These are phyloP conservation scores for Amorpha juglandis DNA, from an alignment of 2,888 invertebrate genomes.

Conservation along the genomic window DNA sequence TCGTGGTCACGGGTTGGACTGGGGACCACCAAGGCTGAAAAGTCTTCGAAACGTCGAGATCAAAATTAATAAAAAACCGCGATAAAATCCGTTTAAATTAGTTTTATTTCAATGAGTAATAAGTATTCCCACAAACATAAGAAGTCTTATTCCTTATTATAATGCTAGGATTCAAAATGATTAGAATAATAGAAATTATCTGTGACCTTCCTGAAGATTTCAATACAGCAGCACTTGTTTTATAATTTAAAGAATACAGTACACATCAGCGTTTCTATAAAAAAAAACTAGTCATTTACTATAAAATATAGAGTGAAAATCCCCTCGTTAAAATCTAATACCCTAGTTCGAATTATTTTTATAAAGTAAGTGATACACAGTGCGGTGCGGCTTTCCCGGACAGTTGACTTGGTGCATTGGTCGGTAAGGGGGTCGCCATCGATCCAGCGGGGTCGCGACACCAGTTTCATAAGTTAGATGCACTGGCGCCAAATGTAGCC, in stretches of 20 bases:
- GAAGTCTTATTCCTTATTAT: too few species aligned
- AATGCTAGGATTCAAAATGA: too few species aligned
- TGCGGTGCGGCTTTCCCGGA: constrained; percentile 64
- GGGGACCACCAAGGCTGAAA: too few species aligned
- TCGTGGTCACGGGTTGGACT: too few species aligned
- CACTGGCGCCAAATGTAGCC: constrained; percentile 63
- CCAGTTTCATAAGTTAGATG: constrained; percentile 56
- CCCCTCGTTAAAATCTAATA: constrained; percentile 25
- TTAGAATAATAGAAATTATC: too few species aligned
- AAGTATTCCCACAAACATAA: too few species aligned
- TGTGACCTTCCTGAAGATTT: neutral
- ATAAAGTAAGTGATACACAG: constrained; percentile 34
- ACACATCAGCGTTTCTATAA: neutral
- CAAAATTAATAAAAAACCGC: too few species aligned
- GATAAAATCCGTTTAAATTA: too few species aligned
- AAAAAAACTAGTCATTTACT: neutral
- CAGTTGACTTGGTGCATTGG: constrained; percentile 76
- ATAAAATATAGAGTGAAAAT: constrained; percentile 21
- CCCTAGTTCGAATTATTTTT: constrained; percentile 25
- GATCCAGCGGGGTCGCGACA: constrained; percentile 68
- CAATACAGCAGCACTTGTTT: neutral
- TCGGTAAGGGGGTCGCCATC: constrained; percentile 80
- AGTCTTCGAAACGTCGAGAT: too few species aligned
- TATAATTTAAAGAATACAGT: neutral
- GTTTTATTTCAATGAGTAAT: too few species aligned